phyloP scores from a whole-genome alignment of 2,888 invertebrate genomes.

The Pseudococcus longispinus region DNA sequence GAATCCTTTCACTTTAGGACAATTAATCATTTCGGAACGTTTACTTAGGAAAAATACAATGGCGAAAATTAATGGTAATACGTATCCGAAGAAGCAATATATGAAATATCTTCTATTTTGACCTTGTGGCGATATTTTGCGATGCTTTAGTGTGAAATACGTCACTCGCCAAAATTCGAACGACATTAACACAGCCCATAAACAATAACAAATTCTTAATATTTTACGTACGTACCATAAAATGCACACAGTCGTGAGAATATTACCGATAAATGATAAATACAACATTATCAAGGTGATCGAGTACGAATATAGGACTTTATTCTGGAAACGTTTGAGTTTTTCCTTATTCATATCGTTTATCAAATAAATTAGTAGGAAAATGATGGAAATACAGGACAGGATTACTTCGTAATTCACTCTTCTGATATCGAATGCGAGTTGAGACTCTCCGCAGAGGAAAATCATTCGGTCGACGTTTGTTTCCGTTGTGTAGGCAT shows the following conservation, averaged over 20 bases:
- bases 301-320: neutral
- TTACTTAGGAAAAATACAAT: neutral
- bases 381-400: neutral
- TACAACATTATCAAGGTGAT: neutral
- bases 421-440: neutral
- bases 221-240: neutral
- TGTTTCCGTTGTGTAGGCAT: neutral
- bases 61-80: neutral
- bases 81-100: neutral
- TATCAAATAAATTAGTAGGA: neutral
- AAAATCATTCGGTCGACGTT: neutral
- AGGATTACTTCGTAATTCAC: neutral
- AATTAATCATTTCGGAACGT: neutral
- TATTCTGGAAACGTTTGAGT: neutral
- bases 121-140: neutral
- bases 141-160: neutral
- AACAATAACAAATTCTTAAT: neutral
- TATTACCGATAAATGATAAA: neutral
- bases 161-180: neutral
- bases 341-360: neutral
- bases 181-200: neutral
- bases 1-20: neutral
- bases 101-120: neutral
- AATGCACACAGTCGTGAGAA: neutral
- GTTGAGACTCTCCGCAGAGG: neutral